These are phyloP conservation scores for Otus scops DNA, from an alignment of 2,797 vertebrate species.

Conservation along the genomic window DNA sequence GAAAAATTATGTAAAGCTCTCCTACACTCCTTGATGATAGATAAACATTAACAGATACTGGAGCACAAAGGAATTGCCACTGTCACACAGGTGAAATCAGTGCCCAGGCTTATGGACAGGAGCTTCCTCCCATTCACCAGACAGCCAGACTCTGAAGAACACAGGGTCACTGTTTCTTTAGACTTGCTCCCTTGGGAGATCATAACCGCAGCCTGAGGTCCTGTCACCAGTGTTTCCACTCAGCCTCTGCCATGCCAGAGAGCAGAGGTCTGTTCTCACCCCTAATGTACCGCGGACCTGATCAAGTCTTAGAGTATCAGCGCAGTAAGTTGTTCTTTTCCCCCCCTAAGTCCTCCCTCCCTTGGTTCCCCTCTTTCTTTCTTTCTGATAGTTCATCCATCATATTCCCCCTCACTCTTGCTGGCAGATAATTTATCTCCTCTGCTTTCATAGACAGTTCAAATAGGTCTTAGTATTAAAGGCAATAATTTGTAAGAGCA, in stretches of 20 bases:
- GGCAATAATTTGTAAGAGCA: not conserved
- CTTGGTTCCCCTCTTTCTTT: not conserved
- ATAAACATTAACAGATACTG: not conserved
- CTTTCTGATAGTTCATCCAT: not conserved
- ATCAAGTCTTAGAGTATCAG: not conserved
- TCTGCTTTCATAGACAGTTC: not conserved
- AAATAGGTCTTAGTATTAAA: not conserved
- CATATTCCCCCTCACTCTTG: not conserved
- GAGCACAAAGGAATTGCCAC: not conserved
- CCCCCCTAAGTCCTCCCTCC: not conserved
- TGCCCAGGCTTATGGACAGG: accelerated
- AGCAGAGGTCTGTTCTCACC: not conserved
- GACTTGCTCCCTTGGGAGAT: not conserved
- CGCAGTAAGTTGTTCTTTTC: not conserved
- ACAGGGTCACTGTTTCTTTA: not conserved
- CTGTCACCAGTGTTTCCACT: not conserved
- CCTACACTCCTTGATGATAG: not conserved
- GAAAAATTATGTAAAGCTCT: not conserved
- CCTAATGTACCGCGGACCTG: accelerated
- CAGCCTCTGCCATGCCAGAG: not conserved
- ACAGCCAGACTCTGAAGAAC: not conserved
- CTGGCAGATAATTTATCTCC: not conserved
- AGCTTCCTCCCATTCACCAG: not conserved
- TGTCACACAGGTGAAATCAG: not conserved
- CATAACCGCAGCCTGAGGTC: not conserved